These are phyloP conservation scores for Meloidogyne chitwoodi DNA, from an alignment of 1,140 invertebrate species.

Conservation along the genomic window DNA sequence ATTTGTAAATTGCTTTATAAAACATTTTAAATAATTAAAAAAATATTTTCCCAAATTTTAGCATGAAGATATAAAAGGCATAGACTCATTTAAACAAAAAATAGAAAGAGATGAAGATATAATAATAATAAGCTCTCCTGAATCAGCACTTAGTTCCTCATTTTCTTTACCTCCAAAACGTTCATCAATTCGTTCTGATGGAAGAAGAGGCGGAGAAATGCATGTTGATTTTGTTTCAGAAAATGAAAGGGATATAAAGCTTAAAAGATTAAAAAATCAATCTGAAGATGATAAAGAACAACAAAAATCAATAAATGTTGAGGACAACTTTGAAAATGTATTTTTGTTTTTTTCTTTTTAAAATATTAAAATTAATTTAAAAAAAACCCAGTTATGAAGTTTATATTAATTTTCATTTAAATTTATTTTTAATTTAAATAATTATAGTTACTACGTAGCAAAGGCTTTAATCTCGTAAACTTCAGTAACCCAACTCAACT, in stretches of 20 bases:
- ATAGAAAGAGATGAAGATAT: not conserved
- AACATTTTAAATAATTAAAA: not conserved
- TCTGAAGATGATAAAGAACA: not conserved
- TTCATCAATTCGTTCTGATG: not conserved
- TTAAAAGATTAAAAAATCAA: not conserved
- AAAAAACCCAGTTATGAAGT: no score
- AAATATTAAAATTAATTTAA: no score
- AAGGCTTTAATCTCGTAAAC: constrained; percentile 18
- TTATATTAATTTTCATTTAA: not conserved
- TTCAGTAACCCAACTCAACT: constrained; percentile 33
- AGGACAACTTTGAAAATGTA: constrained; percentile 7
- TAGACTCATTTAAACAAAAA: not conserved
- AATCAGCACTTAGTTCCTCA: not conserved
- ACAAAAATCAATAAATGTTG: not conserved
- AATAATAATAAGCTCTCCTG: not conserved
- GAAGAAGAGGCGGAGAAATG: not conserved
- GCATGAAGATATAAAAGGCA: not conserved
- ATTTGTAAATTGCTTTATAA: not conserved
- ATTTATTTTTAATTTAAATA: constrained; percentile 12
- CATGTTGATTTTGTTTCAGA: constrained; percentile 1
- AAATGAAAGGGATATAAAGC: not conserved
- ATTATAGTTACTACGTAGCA: constrained; percentile 23
- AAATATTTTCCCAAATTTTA: not conserved
- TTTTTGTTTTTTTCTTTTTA: not conserved
- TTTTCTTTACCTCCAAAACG: not conserved